A percentile compares a stretch with the other conserved stretches of the same genome.
Conservation (phyloP, 2,888 invertebrate genomes). For the Archaeoteleia sp. region DNA sequence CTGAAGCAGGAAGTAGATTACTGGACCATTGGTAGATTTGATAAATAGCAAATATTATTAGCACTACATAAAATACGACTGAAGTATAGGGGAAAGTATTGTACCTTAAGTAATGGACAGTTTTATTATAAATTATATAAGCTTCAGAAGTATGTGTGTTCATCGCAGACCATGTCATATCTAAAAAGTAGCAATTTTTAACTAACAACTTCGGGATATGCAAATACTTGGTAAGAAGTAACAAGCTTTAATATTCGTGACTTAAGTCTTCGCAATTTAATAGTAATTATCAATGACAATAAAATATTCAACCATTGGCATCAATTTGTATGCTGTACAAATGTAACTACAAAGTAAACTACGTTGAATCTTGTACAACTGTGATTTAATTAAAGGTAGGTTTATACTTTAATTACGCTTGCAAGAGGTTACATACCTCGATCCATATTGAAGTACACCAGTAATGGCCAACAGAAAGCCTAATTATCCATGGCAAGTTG, state of each 20-base stretch:
- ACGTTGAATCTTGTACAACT: conserved; percentile 23
- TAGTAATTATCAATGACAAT: conserved; percentile 12
- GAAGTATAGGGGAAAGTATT: conserved; percentile 37
- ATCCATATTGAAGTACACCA: conserved; percentile 51
- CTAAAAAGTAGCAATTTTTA: conserved; percentile 13
- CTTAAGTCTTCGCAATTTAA: neutral
- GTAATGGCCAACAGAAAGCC: conserved; percentile 54
- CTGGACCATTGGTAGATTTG: too few species aligned
- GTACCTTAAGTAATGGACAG: conserved; percentile 29
- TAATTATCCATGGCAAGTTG: conserved; percentile 39
- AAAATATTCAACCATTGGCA: neutral
- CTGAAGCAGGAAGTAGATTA: too few species aligned
- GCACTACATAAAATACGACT: neutral
- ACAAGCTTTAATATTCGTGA: conserved; percentile 22
- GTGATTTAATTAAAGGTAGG: conserved; percentile 3
- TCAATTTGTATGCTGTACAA: neutral
- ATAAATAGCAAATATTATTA: neutral
- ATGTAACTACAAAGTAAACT: conserved; percentile 38
- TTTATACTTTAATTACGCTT: conserved; percentile 20
- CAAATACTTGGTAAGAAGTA: conserved; percentile 34
- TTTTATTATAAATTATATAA: conserved; percentile 11
- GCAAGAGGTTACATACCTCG: conserved; percentile 53
- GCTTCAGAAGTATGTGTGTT: conserved; percentile 18
- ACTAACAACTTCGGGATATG: conserved; percentile 33
- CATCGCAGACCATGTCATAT: conserved; percentile 29